Evolutionary conservation across 2,113 vertebrate species (phyloP).

Genomic region (Tychaedon coryphoeus): DNA sequence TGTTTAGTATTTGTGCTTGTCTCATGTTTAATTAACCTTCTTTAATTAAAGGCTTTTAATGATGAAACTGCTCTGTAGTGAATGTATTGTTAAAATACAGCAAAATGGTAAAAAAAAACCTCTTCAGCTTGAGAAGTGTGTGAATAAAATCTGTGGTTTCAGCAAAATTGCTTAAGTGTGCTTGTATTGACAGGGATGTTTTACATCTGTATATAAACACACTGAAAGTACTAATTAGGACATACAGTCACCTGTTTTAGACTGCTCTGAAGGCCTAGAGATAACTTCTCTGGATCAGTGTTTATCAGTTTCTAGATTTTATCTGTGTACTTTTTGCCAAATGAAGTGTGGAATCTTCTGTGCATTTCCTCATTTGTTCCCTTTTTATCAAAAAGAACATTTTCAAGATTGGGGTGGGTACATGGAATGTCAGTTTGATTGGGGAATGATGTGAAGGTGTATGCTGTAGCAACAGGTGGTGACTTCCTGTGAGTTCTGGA

Average conservation of each 20-base stretch:
- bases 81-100: background rate
- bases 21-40: constrained; percentile 54
- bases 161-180: background rate
- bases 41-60: constrained; percentile 62
- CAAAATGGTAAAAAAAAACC: background rate
- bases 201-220: background rate
- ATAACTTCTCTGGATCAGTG: background rate
- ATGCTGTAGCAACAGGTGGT: background rate
- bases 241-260: background rate
- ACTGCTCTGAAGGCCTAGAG: background rate
- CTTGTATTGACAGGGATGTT: background rate
- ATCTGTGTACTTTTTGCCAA: background rate
- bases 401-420: background rate
- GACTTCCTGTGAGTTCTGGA: background rate
- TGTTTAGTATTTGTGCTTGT: constrained; percentile 61
- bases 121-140: background rate
- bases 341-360: background rate
- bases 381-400: background rate
- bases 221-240: background rate
- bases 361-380: background rate
- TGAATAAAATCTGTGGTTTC: background rate
- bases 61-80: background rate
- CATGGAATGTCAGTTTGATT: background rate
- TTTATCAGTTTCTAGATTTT: background rate
- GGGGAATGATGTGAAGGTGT: background rate